These are phyloP conservation scores for Aplochiton taeniatus DNA, from an alignment of 2,797 vertebrate species.

Conservation along the genomic window DNA sequence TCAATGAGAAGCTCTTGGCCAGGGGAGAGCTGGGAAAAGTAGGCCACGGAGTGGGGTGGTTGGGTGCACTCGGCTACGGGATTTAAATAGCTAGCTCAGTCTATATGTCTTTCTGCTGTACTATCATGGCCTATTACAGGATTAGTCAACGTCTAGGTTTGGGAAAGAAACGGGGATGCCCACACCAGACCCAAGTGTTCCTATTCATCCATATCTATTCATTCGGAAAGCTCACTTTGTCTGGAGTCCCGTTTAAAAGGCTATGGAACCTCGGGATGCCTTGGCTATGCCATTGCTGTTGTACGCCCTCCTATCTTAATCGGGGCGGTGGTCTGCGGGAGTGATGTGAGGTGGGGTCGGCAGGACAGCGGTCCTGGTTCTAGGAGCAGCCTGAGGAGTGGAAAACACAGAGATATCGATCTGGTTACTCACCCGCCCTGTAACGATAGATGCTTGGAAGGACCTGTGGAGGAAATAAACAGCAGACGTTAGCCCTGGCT, in stretches of 20 bases:
- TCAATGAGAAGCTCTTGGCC: constrained; percentile 55
- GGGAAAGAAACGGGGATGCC: too few relatives aligned
- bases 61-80: constrained; percentile 27
- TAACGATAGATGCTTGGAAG: constrained; percentile 20
- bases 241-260: too few relatives aligned
- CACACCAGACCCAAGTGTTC: too few relatives aligned
- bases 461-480: constrained; percentile 34
- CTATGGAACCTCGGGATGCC: too few relatives aligned
- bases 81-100: too few relatives aligned
- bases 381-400: constrained; percentile 12
- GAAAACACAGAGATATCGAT: constrained; percentile 30
- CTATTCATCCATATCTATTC: too few relatives aligned
- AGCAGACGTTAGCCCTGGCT: constrained; percentile 4
- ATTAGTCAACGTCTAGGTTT: too few relatives aligned
- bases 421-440: constrained; percentile 33
- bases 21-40: constrained; percentile 50
- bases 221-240: too few relatives aligned
- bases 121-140: too few relatives aligned
- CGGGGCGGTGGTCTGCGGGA: background rate
- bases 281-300: background rate
- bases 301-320: background rate
- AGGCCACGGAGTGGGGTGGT: constrained; percentile 35
- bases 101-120: too few relatives aligned
- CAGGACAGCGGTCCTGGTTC: background rate
- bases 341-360: constrained; percentile 1